phyloP scores from a whole-genome alignment of 2,797 vertebrate species.

The Phoebastria nigripes region DNA sequence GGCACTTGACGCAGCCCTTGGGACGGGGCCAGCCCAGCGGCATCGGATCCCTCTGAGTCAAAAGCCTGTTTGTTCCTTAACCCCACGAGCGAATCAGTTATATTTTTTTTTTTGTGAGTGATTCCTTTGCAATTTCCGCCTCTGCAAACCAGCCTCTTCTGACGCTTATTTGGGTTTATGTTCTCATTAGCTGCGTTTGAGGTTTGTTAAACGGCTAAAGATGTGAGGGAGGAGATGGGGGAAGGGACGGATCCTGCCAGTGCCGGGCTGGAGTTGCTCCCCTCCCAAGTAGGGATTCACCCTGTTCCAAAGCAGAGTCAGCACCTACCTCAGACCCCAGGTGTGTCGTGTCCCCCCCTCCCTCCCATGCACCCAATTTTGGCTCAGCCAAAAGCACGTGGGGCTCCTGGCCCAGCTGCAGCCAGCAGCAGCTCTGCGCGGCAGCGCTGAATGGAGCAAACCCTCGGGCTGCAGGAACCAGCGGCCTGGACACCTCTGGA shows the following conservation, averaged over 20 bases:
- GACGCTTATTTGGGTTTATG: constrained; percentile 52
- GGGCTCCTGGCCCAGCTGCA: neutral
- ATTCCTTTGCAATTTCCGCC: constrained; percentile 63
- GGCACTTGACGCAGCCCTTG: constrained; percentile 27
- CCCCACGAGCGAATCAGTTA: constrained; percentile 32
- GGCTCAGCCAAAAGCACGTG: neutral
- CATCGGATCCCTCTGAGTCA: constrained; percentile 41
- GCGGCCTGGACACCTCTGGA: neutral
- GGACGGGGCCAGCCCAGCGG: neutral
- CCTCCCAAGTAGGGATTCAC: neutral
- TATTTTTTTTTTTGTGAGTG: constrained; percentile 16
- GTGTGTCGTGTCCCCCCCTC: too few species aligned
- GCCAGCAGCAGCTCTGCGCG: rapidly evolving
- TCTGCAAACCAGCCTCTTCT: constrained; percentile 54
- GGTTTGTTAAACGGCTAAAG: constrained; percentile 35
- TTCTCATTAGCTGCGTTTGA: constrained; percentile 30
- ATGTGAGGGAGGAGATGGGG: constrained; percentile 9
- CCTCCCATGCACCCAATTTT: neutral
- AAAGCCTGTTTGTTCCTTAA: constrained; percentile 66
- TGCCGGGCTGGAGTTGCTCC: neutral
- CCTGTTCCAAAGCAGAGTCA: neutral
- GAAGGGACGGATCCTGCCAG: neutral
- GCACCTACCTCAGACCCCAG: rapidly evolving
- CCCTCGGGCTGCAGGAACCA: neutral
- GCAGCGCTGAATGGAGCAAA: neutral